A percentile compares a stretch with the other conserved stretches of the same genome.
phyloP scores from a whole-genome alignment of 2,113 vertebrate genomes.

The Crotalus helleri region DNA sequence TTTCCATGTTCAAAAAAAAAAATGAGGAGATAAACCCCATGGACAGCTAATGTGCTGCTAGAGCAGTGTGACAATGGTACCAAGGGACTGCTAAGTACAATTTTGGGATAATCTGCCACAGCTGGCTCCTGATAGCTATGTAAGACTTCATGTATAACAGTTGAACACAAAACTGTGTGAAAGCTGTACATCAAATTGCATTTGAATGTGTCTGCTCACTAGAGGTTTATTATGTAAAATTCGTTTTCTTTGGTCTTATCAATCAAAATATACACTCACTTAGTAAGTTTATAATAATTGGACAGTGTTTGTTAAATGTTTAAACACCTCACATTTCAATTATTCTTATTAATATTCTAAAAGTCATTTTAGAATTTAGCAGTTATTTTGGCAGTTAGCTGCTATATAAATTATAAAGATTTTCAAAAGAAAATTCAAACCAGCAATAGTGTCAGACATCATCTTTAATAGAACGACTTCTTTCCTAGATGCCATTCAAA shows the following conservation, averaged over 20 bases:
- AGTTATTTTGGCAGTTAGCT: neutral
- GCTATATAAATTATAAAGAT: constrained; percentile 6
- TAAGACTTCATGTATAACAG: neutral
- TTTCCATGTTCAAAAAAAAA: constrained; percentile 37
- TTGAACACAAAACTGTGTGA: constrained; percentile 8
- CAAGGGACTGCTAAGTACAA: constrained; percentile 14
- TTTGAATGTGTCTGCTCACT: neutral
- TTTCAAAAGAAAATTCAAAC: constrained; percentile 38
- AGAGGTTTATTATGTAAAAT: constrained; percentile 27
- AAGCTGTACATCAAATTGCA: constrained; percentile 35
- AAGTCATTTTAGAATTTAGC: neutral
- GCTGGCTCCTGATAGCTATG: neutral
- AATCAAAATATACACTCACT: constrained; percentile 21
- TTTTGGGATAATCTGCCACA: constrained; percentile 35
- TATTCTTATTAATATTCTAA: neutral
- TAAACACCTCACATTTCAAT: neutral
- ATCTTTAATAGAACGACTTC: constrained; percentile 20
- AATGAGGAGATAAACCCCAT: constrained; percentile 41
- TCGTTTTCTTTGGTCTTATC: neutral
- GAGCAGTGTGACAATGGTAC: constrained; percentile 12
- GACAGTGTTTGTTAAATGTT: neutral
- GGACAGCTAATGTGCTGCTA: constrained; percentile 44
- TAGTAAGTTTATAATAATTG: neutral
- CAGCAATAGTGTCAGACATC: constrained; percentile 2
- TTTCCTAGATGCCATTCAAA: constrained; percentile 2